phyloP scores from a whole-genome alignment of 2,113 vertebrate genomes.

The Leiothrix lutea region DNA sequence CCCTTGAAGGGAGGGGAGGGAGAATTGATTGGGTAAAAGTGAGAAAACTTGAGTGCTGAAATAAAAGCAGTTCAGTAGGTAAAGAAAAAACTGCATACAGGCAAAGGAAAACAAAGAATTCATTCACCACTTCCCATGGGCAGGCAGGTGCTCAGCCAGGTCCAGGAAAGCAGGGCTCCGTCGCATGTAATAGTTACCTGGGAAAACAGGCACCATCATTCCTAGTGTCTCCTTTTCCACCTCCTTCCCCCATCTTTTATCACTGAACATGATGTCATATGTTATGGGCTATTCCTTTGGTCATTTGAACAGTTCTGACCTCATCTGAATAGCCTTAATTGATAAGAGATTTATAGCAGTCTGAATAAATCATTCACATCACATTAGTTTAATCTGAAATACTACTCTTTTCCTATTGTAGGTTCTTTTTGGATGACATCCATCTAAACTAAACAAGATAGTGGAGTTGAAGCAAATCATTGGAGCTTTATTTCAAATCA shows the following conservation, averaged over 20 bases:
- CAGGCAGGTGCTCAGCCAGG: background rate
- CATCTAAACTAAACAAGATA: background rate
- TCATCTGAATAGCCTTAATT: background rate
- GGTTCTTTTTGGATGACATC: background rate
- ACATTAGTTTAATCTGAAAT: background rate
- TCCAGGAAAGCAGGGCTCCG: background rate
- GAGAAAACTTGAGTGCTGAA: background rate
- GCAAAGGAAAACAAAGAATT: background rate
- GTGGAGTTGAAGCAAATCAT: background rate
- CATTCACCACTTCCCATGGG: fast-evolving
- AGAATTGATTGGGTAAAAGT: background rate
- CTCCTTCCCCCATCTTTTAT: background rate
- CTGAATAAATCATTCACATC: background rate
- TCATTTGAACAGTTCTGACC: background rate
- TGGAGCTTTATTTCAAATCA: background rate
- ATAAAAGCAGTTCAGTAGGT: background rate
- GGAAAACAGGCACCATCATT: background rate
- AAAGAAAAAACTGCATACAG: background rate
- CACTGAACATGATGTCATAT: background rate
- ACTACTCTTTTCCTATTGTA: background rate
- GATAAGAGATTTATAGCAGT: background rate
- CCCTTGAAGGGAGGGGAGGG: fast-evolving
- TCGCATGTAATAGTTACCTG: fast-evolving
- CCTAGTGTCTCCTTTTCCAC: fast-evolving
- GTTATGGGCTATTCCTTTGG: background rate